Conservation (phyloP, 2,113 vertebrate genomes). For the Oncorhynchus tshawytscha region DNA sequence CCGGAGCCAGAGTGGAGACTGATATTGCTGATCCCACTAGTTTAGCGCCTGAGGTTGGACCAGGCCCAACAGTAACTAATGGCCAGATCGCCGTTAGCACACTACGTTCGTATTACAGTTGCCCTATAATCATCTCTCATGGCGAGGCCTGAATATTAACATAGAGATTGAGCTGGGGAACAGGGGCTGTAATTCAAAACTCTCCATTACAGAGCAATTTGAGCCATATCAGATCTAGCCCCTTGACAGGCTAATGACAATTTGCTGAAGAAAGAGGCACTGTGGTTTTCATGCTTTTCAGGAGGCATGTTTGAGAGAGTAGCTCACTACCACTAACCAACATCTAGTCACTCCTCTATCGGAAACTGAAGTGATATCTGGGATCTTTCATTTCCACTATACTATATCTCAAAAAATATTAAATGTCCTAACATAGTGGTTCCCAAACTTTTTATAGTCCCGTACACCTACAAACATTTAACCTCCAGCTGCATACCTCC, state of each 20-base stretch:
- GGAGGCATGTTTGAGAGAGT: background rate
- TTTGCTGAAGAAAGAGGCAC: slow-evolving; percentile 5
- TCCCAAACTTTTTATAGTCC: too few relatives aligned
- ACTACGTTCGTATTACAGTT: slow-evolving; percentile 60
- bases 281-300: slow-evolving; percentile 15
- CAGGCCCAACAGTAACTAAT: slow-evolving; percentile 52
- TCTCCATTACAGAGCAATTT: slow-evolving; percentile 23
- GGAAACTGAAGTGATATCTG: too few relatives aligned
- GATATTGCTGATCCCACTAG: slow-evolving; percentile 23
- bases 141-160: slow-evolving; percentile 39
- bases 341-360: background rate
- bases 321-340: background rate
- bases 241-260: slow-evolving; percentile 29
- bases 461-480: too few relatives aligned
- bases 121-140: slow-evolving; percentile 55
- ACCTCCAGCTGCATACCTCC: too few relatives aligned
- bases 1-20: slow-evolving; percentile 26
- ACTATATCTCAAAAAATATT: too few relatives aligned
- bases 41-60: slow-evolving; percentile 35
- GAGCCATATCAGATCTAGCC: slow-evolving; percentile 43
- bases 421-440: too few relatives aligned
- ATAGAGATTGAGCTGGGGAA: slow-evolving; percentile 42
- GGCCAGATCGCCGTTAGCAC: slow-evolving; percentile 50
- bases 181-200: background rate
- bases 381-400: too few relatives aligned